phyloP scores from a whole-genome alignment of 1,140 invertebrate genomes.

The Bombus waltoni region DNA sequence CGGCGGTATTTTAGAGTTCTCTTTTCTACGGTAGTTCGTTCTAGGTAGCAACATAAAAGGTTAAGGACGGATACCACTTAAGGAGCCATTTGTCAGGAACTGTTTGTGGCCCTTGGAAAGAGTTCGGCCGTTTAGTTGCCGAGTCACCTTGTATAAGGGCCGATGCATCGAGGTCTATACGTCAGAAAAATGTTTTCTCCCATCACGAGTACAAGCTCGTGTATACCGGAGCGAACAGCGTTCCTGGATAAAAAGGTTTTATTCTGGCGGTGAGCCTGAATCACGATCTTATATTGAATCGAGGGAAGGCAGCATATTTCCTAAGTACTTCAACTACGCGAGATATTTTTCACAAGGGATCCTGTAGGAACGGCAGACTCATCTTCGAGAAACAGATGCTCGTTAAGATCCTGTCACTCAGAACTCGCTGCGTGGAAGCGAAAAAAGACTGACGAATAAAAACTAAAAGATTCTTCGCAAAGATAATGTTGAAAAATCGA shows the following conservation, averaged over 20 bases:
- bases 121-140: conserved; percentile 45
- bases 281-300: conserved; percentile 59
- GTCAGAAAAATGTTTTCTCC: conserved; percentile 55
- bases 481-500: conserved; percentile 64
- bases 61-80: conserved; percentile 52
- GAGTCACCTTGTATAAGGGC: conserved; percentile 63
- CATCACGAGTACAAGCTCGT: conserved; percentile 16
- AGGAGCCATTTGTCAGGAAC: conserved; percentile 69
- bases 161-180: conserved; percentile 36
- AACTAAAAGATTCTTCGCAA: conserved; percentile 72
- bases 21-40: conserved; percentile 36
- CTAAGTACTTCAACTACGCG: conserved; percentile 22
- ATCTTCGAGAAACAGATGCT: conserved; percentile 71
- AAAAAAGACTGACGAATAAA: conserved; percentile 45
- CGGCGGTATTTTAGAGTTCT: conserved; percentile 27
- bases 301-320: not conserved
- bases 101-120: conserved; percentile 57
- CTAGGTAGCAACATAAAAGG: conserved; percentile 36
- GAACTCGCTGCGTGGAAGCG: conserved; percentile 35
- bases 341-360: conserved; percentile 50
- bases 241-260: conserved; percentile 6
- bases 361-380: conserved; percentile 38
- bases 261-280: conserved; percentile 29
- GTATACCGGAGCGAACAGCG: not conserved
- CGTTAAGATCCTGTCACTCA: conserved; percentile 79